A percentile compares a stretch with the other conserved stretches of the same genome.
Conservation (phyloP, 2,888 invertebrate species). For the Tholera decimalis region DNA sequence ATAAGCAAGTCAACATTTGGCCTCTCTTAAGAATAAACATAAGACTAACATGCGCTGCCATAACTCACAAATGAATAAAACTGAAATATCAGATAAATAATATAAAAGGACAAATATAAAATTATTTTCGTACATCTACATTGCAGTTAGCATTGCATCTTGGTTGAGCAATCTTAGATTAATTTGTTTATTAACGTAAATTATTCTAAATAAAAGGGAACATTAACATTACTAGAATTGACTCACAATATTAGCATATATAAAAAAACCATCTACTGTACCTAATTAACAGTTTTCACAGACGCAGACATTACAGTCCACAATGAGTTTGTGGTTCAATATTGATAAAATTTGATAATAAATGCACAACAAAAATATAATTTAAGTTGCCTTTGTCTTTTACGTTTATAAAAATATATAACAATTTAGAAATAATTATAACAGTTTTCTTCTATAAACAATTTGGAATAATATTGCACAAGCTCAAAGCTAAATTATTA, state of each 20-base stretch:
- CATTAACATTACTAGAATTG: constrained; percentile 90
- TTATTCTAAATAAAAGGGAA: constrained; percentile 89
- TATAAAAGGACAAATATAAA: constrained; percentile 88
- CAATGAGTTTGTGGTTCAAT: constrained; percentile 86
- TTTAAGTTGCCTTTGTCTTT: constrained; percentile 90
- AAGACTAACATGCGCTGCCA: constrained; percentile 91
- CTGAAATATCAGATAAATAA: constrained; percentile 89
- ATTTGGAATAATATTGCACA: constrained; percentile 91
- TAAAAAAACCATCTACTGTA: constrained; percentile 80
- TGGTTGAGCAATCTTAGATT: constrained; percentile 90
- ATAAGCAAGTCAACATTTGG: constrained; percentile 92
- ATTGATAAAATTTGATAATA: constrained; percentile 88
- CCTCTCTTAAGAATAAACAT: constrained; percentile 90
- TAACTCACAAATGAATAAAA: constrained; percentile 89
- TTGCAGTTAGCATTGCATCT: constrained; percentile 90
- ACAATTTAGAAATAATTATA: constrained; percentile 90
- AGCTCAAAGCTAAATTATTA: constrained; percentile 88
- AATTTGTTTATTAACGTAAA: constrained; percentile 88
- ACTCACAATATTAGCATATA: constrained; percentile 90
- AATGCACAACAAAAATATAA: constrained; percentile 91
- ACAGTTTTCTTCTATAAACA: constrained; percentile 86
- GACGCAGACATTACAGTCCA: constrained; percentile 87
- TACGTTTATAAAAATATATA: constrained; percentile 90
- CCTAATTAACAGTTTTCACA: constrained; percentile 76
- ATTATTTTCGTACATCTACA: constrained; percentile 84